phyloP scores from a whole-genome alignment of 2,797 vertebrate genomes.

The Poecilia velifera region DNA sequence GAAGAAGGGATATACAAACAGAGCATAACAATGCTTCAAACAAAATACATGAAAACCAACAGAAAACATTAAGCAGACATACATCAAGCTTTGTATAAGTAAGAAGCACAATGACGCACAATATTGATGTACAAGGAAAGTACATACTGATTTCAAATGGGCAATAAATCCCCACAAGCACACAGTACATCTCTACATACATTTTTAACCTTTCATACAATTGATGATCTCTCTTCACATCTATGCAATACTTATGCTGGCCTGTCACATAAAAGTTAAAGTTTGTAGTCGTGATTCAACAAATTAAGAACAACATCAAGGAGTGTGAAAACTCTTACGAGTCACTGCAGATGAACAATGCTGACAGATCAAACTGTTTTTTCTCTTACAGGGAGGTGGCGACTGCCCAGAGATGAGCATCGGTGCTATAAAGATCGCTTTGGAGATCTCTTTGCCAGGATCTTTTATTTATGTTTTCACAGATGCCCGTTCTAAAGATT shows the following conservation, averaged over 20 bases:
- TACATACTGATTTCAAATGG: neutral
- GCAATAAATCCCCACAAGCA: neutral
- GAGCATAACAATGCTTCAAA: neutral
- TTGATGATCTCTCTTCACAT: neutral
- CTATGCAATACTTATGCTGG: neutral
- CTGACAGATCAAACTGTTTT: constrained; percentile 6
- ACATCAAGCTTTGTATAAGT: neutral
- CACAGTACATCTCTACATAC: neutral
- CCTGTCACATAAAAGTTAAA: neutral
- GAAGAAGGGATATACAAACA: neutral
- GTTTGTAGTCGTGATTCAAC: neutral
- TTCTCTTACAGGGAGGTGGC: constrained; percentile 88
- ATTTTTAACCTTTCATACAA: neutral
- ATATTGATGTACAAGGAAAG: neutral
- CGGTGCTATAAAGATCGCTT: constrained; percentile 96
- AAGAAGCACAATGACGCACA: neutral
- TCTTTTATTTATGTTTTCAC: constrained; percentile 99
- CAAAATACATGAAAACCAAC: neutral
- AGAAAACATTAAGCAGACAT: neutral
- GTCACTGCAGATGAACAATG: neutral
- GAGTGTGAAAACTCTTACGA: neutral
- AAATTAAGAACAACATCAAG: neutral
- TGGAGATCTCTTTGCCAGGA: constrained; percentile 96
- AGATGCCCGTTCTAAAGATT: constrained; percentile 97
- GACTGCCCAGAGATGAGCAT: constrained; percentile 99